Percentiles rank a stretch among this genome's conserved stretches.
These are phyloP conservation scores for Catharus ustulatus DNA, from an alignment of 2,797 vertebrate species.

Conservation along the genomic window DNA sequence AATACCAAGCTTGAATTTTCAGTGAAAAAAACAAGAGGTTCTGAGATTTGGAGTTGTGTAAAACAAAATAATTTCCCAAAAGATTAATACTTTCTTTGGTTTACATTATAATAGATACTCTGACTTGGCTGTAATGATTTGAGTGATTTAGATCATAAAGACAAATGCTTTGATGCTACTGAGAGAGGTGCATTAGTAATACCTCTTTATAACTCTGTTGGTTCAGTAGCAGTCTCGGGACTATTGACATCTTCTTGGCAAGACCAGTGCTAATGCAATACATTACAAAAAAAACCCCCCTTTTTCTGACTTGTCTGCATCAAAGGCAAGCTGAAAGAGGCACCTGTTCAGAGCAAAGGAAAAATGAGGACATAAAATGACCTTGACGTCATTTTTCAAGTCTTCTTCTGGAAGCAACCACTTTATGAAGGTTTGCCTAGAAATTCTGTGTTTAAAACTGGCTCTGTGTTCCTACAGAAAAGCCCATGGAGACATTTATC, in stretches of 20 bases:
- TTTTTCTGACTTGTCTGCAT: neutral
- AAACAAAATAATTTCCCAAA: neutral
- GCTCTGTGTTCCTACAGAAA: neutral
- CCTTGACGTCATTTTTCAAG: neutral
- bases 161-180: constrained; percentile 15
- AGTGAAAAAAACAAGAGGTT: neutral
- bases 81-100: neutral
- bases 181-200: constrained; percentile 27
- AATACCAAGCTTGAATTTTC: neutral
- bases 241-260: constrained; percentile 45
- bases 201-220: neutral
- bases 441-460: neutral
- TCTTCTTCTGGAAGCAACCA: neutral
- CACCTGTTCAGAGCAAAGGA: neutral
- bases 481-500: neutral
- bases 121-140: neutral
- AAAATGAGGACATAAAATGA: neutral
- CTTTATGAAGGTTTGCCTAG: neutral
- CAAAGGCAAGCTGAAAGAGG: neutral
- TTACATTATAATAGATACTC: neutral
- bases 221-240: neutral
- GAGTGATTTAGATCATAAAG: constrained; percentile 3
- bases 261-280: neutral
- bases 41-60: neutral
- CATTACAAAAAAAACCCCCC: neutral